A percentile compares a stretch with the other conserved stretches of the same genome.
These are phyloP conservation scores for Trissoscelio sp. DNA, from an alignment of 2,888 invertebrate species.

Conservation along the genomic window DNA sequence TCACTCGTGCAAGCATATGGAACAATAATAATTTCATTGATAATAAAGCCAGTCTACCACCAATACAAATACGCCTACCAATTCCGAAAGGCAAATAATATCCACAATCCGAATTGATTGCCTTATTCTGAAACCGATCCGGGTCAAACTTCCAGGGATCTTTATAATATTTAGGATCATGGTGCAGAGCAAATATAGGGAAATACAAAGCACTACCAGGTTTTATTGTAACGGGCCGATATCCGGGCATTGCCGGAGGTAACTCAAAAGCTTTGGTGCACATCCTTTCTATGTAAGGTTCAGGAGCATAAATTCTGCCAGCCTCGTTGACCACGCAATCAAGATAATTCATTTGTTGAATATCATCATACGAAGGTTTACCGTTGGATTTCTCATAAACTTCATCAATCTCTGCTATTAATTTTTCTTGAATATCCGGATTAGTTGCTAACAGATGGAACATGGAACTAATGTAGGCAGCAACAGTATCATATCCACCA, in stretches of 20 bases:
- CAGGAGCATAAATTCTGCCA: slow-evolving; percentile 73
- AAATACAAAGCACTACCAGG: slow-evolving; percentile 71
- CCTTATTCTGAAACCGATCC: slow-evolving; percentile 44
- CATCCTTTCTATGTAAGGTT: slow-evolving; percentile 74
- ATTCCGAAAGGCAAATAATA: slow-evolving; percentile 81
- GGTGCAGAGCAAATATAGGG: slow-evolving; percentile 44
- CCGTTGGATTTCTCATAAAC: slow-evolving; percentile 76
- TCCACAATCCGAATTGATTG: slow-evolving; percentile 38
- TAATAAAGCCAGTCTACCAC: slow-evolving; percentile 73
- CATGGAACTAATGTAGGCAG: slow-evolving; percentile 52
- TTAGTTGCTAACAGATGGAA: slow-evolving; percentile 73
- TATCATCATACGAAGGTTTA: slow-evolving; percentile 79
- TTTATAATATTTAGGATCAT: slow-evolving; percentile 26
- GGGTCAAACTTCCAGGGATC: slow-evolving; percentile 58
- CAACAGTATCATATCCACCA: slow-evolving; percentile 76
- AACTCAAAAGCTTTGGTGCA: slow-evolving; percentile 75
- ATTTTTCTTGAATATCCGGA: slow-evolving; percentile 82
- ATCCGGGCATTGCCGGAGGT: slow-evolving; percentile 75
- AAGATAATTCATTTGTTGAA: slow-evolving; percentile 84
- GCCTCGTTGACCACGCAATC: slow-evolving; percentile 82
- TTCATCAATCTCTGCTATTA: slow-evolving; percentile 78
- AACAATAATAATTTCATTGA: slow-evolving; percentile 72
- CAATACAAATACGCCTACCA: slow-evolving; percentile 81
- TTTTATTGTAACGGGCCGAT: slow-evolving; percentile 73
- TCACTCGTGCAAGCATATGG: slow-evolving; percentile 70